These are phyloP conservation scores for Erannis defoliaria DNA, from an alignment of 2,888 invertebrate genomes.

Conservation along the genomic window DNA sequence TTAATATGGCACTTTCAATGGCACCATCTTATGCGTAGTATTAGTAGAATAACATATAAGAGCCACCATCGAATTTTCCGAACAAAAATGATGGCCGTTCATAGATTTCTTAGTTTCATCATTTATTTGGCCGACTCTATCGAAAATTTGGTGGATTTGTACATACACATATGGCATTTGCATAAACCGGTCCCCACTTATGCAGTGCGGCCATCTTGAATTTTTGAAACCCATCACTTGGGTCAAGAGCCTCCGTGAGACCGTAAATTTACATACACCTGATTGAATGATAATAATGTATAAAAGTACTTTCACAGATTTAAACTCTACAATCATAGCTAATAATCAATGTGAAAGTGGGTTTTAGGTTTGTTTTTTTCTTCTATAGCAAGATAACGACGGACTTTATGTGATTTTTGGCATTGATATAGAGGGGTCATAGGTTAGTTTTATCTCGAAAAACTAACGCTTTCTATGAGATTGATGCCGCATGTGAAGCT, in stretches of 20 bases:
- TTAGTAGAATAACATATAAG: background rate
- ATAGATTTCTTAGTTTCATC: background rate
- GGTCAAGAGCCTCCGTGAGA: slow-evolving; percentile 39
- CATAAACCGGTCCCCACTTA: slow-evolving; percentile 65
- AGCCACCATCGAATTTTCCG: background rate
- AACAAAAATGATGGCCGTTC: background rate
- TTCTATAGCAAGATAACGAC: too few species aligned
- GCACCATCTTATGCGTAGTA: background rate
- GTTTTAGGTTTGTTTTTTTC: too few species aligned
- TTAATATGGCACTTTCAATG: background rate
- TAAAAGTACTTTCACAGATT: background rate
- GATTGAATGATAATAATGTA: slow-evolving; percentile 1
- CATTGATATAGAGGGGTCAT: too few species aligned
- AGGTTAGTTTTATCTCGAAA: too few species aligned
- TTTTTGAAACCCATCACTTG: slow-evolving; percentile 46
- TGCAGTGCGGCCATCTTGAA: slow-evolving; percentile 52
- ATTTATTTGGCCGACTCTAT: background rate
- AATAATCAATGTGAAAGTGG: too few species aligned
- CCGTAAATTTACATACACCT: slow-evolving; percentile 3
- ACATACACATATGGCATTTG: slow-evolving; percentile 51
- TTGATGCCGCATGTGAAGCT: too few species aligned
- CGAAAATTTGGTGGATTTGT: background rate
- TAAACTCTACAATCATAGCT: background rate
- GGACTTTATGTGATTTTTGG: too few species aligned
- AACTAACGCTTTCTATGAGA: too few species aligned